Conservation (phyloP, 1,140 invertebrate species). For the Megalonaias nervosa region DNA sequence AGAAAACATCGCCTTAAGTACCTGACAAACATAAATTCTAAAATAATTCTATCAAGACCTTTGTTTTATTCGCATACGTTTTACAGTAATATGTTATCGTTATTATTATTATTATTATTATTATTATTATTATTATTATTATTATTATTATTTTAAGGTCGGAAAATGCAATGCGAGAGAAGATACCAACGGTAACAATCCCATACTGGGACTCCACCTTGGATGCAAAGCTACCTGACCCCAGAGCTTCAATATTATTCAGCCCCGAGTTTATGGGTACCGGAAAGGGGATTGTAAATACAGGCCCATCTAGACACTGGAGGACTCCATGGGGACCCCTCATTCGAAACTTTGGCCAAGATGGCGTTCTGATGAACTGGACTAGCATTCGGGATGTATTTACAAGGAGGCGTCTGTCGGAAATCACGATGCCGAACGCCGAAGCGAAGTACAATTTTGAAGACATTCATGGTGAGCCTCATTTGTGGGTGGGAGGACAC, state of each 20-base stretch:
- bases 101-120: too few species aligned
- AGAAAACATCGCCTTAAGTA: too few species aligned
- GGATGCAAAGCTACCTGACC: constrained; percentile 62
- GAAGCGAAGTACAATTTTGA: constrained; percentile 45
- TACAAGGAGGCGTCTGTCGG: constrained; percentile 31
- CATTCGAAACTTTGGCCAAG: constrained; percentile 48
- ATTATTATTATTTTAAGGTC: constrained; percentile 29
- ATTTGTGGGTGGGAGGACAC: constrained; percentile 47
- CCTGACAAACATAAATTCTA: too few species aligned
- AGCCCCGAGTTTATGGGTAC: constrained; percentile 66
- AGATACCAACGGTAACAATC: constrained; percentile 56
- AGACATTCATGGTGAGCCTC: constrained; percentile 47
- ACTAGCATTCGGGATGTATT: constrained; percentile 38
- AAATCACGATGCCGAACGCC: constrained; percentile 46
- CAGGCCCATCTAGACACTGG: constrained; percentile 66
- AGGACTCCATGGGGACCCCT: constrained; percentile 48
- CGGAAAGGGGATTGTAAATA: constrained; percentile 66
- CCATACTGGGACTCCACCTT: constrained; percentile 71
- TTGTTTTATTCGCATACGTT: too few species aligned
- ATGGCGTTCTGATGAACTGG: constrained; percentile 43
- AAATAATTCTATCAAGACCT: too few species aligned
- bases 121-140: too few species aligned
- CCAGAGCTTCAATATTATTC: constrained; percentile 68
- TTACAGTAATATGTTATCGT: too few species aligned
- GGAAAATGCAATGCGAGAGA: constrained; percentile 58